Conservation (phyloP, 2,888 invertebrate genomes). For the Cremastinae sp. region DNA sequence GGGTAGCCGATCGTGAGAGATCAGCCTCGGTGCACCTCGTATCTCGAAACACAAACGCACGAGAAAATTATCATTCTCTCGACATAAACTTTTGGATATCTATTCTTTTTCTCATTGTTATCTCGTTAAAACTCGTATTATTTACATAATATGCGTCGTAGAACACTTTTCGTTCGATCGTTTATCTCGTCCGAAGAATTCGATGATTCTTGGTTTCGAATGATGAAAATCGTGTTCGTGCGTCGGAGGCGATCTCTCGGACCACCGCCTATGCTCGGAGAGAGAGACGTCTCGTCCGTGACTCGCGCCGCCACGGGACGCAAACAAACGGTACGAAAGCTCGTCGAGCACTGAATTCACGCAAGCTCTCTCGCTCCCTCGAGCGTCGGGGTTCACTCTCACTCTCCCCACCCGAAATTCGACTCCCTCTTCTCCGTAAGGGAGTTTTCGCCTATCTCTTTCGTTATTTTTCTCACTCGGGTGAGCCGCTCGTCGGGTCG, state of each 20-base stretch:
- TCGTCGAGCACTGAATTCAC: constrained; percentile 31
- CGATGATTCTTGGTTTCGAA: neutral
- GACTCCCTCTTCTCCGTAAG: too few relatives aligned
- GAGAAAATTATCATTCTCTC: too few relatives aligned
- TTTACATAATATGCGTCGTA: too few relatives aligned
- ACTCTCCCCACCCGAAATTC: constrained; percentile 41
- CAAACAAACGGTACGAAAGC: constrained; percentile 19
- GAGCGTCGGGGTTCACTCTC: constrained; percentile 25
- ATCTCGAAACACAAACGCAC: too few relatives aligned
- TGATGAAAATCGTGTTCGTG: constrained; percentile 8
- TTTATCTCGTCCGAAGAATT: too few relatives aligned
- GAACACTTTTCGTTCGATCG: too few relatives aligned
- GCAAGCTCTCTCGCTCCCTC: constrained; percentile 22
- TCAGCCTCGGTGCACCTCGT: too few relatives aligned
- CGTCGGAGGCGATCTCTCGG: neutral
- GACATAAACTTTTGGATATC: too few relatives aligned
- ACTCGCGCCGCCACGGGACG: constrained; percentile 5
- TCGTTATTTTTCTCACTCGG: constrained; percentile 29
- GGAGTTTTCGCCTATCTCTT: constrained; percentile 19
- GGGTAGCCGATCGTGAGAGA: too few relatives aligned
- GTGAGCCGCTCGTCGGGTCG: constrained; percentile 10
- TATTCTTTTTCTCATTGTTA: too few relatives aligned
- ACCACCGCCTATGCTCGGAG: constrained; percentile 29
- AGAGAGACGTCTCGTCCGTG: too few relatives aligned
- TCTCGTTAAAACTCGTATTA: too few relatives aligned